Evolutionary conservation across 2,888 invertebrate species (phyloP).

Genomic region (Melipona bicolor): DNA sequence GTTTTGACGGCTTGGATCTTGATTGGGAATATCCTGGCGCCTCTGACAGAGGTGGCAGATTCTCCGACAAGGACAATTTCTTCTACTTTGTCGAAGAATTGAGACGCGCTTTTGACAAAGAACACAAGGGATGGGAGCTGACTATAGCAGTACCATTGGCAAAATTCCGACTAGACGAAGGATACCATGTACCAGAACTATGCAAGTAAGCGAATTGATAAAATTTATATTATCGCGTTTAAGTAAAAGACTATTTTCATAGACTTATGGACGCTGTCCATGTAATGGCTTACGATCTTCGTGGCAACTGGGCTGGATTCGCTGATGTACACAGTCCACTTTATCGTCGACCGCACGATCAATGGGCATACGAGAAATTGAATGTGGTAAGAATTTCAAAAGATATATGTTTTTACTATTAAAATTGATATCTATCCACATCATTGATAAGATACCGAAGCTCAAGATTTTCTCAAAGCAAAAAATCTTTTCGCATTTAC

Average conservation of each 20-base stretch:
- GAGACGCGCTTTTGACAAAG: constrained; percentile 90
- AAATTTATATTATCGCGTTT: background rate
- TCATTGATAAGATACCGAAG: background rate
- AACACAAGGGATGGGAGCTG: constrained; percentile 92
- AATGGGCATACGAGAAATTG: constrained; percentile 94
- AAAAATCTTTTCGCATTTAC: background rate
- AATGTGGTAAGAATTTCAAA: constrained; percentile 88
- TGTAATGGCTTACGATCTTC: constrained; percentile 94
- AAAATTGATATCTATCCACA: background rate
- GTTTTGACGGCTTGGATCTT: constrained; percentile 94
- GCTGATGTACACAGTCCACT: constrained; percentile 95
- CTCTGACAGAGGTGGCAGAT: constrained; percentile 93
- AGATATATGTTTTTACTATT: background rate
- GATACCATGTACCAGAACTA: constrained; percentile 95
- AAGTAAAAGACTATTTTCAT: constrained; percentile 21
- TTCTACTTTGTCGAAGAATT: constrained; percentile 93
- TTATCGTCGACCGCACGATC: constrained; percentile 93
- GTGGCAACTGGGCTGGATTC: constrained; percentile 96
- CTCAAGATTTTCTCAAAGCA: background rate
- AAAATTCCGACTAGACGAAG: constrained; percentile 94
- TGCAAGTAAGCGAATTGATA: constrained; percentile 88
- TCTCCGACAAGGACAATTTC: constrained; percentile 93
- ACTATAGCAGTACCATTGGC: constrained; percentile 96
- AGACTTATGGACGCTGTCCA: constrained; percentile 92
- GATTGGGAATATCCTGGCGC: constrained; percentile 97